These are phyloP conservation scores for Drosophila setosimentum DNA, from an alignment of 2,888 invertebrate genomes.

Conservation along the genomic window DNA sequence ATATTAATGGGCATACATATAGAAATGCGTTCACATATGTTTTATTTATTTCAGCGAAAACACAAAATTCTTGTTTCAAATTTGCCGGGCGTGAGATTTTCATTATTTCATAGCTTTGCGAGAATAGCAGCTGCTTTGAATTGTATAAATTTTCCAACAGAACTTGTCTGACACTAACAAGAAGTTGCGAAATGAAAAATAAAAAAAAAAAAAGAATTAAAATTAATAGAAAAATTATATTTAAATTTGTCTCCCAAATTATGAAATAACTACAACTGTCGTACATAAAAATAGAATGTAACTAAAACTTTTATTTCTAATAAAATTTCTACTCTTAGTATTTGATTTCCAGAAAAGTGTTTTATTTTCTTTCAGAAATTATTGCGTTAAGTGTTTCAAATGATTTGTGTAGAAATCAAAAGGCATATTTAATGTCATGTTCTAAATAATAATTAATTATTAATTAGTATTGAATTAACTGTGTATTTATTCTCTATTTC, in stretches of 20 bases:
- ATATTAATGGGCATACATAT: conserved; percentile 43
- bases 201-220: not conserved
- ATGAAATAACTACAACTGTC: not conserved
- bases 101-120: conserved; percentile 20
- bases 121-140: conserved; percentile 40
- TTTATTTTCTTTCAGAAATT: not conserved
- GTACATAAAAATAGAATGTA: not conserved
- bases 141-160: conserved; percentile 14
- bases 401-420: not conserved
- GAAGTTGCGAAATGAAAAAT: not conserved
- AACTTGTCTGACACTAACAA: conserved; percentile 13
- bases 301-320: not conserved
- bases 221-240: not conserved
- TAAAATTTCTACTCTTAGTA: not conserved
- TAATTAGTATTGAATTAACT: not conserved
- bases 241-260: not conserved
- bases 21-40: conserved; percentile 58
- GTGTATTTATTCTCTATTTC: not conserved
- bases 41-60: conserved; percentile 61
- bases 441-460: not conserved
- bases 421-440: not conserved
- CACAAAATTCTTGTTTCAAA: conserved; percentile 20
- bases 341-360: not conserved
- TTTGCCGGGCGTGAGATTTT: conserved; percentile 54
- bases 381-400: not conserved